Evolutionary conservation across 2,113 vertebrate species (phyloP).

Genomic region (Patagioenas fasciata): DNA sequence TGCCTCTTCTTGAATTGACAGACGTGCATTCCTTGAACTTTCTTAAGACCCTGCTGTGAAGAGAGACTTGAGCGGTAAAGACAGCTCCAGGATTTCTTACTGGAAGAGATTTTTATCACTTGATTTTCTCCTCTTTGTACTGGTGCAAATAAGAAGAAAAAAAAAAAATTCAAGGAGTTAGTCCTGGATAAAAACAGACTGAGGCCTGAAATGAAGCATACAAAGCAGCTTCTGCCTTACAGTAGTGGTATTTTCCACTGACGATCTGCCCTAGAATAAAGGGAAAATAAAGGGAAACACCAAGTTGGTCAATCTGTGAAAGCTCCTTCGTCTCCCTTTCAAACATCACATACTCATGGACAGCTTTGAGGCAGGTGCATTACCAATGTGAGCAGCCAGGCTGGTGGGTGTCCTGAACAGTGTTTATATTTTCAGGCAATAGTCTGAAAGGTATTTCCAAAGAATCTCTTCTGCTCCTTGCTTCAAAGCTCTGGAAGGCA

Average conservation of each 20-base stretch:
- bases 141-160: background rate
- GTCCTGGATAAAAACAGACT: background rate
- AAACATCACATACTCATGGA: accelerated
- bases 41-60: constrained; percentile 17
- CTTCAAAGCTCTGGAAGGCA: background rate
- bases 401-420: background rate
- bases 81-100: background rate
- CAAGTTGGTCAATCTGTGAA: background rate
- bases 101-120: constrained; percentile 35
- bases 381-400: background rate
- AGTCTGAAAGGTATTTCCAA: background rate
- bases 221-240: background rate
- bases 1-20: background rate
- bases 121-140: background rate
- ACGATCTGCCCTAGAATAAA: background rate
- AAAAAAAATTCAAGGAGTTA: background rate
- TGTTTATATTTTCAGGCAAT: background rate
- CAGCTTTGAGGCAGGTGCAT: background rate
- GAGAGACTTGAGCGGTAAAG: constrained; percentile 23
- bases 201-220: background rate
- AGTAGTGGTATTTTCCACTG: background rate
- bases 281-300: background rate
- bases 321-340: background rate
- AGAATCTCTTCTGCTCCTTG: background rate
- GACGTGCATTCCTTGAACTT: background rate